Percentiles rank a stretch among this genome's conserved stretches.
phyloP scores from a whole-genome alignment of 1,140 invertebrate species.

The Batillaria attramentaria region DNA sequence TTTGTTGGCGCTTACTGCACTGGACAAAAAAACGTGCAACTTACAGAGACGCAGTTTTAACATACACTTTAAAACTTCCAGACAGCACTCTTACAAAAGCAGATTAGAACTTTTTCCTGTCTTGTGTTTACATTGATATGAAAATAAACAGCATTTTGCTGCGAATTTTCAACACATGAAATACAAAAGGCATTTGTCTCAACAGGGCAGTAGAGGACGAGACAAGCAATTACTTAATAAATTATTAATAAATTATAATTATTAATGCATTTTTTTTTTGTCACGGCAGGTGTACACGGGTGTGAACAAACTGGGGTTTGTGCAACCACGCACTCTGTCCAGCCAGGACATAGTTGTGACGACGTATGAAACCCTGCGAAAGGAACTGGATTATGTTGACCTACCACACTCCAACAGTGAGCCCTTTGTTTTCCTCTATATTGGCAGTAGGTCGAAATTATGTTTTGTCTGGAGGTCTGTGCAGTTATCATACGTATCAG shows the following conservation, averaged over 20 bases:
- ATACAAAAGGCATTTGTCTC: not conserved
- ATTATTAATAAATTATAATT: not conserved
- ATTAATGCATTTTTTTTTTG: constrained; percentile 5
- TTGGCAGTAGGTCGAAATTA: not conserved
- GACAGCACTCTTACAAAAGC: too few species aligned
- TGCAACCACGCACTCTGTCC: constrained; percentile 79
- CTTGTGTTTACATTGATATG: not conserved
- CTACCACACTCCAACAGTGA: constrained; percentile 74
- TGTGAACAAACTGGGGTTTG: constrained; percentile 75
- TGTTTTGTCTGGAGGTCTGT: not conserved
- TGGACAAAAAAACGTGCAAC: too few species aligned
- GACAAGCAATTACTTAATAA: not conserved
- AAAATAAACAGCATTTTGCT: not conserved
- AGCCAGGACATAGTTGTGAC: constrained; percentile 84
- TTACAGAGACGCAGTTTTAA: too few species aligned
- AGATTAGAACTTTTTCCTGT: too few species aligned
- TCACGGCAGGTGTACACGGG: constrained; percentile 65
- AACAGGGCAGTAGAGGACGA: not conserved
- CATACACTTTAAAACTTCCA: too few species aligned
- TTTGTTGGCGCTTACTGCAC: too few species aligned
- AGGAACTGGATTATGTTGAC: constrained; percentile 78
- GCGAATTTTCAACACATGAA: not conserved
- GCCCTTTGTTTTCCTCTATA: constrained; percentile 39
- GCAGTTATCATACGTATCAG: too few species aligned
- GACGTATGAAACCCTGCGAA: constrained; percentile 79